These are phyloP conservation scores for Amphipoea lucens DNA, from an alignment of 2,888 invertebrate species.

Conservation along the genomic window DNA sequence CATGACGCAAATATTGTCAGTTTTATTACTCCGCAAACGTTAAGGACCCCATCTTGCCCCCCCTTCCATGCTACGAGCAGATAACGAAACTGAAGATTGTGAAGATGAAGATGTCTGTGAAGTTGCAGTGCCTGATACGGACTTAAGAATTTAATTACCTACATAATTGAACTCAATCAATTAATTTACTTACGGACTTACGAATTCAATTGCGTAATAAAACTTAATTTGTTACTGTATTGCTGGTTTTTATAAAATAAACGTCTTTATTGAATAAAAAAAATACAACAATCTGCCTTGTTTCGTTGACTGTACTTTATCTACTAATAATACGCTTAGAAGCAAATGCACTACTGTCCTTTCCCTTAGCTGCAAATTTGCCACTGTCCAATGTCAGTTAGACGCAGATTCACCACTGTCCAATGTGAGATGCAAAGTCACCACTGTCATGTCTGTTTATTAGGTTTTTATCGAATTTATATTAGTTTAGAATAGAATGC, in stretches of 20 bases:
- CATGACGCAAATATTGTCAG: too few species aligned
- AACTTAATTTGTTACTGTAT: conserved; percentile 23
- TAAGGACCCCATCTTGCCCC: too few species aligned
- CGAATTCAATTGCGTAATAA: conserved; percentile 1
- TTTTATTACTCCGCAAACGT: too few species aligned
- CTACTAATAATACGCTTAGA: background rate
- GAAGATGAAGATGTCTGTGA: conserved; percentile 34
- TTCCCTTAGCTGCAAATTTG: background rate
- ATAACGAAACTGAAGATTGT: conserved; percentile 30
- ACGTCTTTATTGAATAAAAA: background rate
- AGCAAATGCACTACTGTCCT: conserved; percentile 15
- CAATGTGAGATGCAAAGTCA: conserved; percentile 30
- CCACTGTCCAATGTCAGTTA: conserved; percentile 8
- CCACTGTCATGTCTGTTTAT: conserved; percentile 18
- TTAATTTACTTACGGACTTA: conserved; percentile 3
- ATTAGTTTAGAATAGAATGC: conserved; percentile 17
- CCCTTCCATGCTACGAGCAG: background rate
- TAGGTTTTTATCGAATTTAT: conserved; percentile 22
- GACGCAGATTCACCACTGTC: conserved; percentile 17
- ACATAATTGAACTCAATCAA: background rate
- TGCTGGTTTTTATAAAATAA: conserved; percentile 12
- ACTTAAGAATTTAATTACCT: conserved; percentile 32
- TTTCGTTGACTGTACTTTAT: conserved; percentile 27
- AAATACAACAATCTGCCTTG: conserved; percentile 21
- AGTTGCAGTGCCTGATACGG: conserved; percentile 31